These are phyloP conservation scores for Lepetodrilus schrolli DNA, from an alignment of 2,888 invertebrate species.

Conservation along the genomic window DNA sequence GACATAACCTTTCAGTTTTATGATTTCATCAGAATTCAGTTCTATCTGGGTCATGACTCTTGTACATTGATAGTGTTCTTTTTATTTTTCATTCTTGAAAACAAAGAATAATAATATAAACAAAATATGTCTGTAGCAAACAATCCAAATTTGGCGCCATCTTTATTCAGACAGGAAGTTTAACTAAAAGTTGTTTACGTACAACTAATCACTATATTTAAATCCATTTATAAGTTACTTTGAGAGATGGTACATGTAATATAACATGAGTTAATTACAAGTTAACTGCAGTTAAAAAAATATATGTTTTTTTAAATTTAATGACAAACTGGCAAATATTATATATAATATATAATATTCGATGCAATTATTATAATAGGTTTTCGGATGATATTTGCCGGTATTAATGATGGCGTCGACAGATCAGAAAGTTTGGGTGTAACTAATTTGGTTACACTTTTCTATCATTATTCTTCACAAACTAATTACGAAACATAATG, in stretches of 20 bases:
- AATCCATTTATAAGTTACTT: not conserved
- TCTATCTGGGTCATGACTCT: not conserved
- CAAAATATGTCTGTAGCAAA: no score
- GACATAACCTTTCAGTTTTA: not conserved
- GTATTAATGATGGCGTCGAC: slow-evolving; percentile 38
- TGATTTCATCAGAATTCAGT: not conserved
- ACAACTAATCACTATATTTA: not conserved
- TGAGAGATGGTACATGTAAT: no score
- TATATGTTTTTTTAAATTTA: not conserved
- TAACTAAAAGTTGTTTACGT: not conserved
- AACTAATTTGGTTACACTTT: not conserved
- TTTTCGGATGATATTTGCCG: no score
- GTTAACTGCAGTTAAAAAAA: not conserved
- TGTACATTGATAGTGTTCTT: no score
- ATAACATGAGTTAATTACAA: not conserved
- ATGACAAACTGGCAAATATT: not conserved
- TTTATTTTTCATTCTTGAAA: no score
- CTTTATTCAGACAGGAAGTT: not conserved
- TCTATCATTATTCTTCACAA: not conserved
- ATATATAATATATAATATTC: not conserved
- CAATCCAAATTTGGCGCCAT: slow-evolving; percentile 18
- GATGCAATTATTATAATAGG: not conserved
- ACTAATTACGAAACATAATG: no score
- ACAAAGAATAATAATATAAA: no score
- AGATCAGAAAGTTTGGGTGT: slow-evolving; percentile 18